Conservation (phyloP, 1,140 invertebrate species). For the Lepidurus arcticus region DNA sequence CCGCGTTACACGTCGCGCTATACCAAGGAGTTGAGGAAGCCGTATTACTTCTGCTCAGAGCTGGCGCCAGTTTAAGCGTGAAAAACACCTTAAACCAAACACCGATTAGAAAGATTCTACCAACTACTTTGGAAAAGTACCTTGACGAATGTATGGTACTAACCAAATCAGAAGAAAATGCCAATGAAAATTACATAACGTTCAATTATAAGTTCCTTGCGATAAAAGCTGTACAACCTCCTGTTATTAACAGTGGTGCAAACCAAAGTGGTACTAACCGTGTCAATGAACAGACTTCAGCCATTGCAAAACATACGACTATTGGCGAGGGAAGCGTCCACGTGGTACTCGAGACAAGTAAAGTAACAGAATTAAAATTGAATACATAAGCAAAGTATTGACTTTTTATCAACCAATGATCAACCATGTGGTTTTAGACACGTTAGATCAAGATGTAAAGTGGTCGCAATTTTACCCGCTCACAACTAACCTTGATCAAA, state of each 20-base stretch:
- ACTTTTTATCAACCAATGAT: too few species aligned
- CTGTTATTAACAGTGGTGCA: not conserved
- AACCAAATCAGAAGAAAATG: constrained; percentile 54
- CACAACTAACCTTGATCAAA: too few species aligned
- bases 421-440: too few species aligned
- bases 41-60: constrained; percentile 54
- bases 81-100: constrained; percentile 59
- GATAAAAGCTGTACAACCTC: constrained; percentile 45
- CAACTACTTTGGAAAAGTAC: constrained; percentile 58
- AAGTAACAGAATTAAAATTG: too few species aligned
- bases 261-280: too few species aligned
- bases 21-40: constrained; percentile 44
- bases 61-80: constrained; percentile 64
- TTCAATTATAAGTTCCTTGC: constrained; percentile 66
- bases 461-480: too few species aligned
- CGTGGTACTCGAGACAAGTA: too few species aligned
- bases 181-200: constrained; percentile 60
- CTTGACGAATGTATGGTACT: constrained; percentile 59
- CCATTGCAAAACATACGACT: constrained; percentile 23
- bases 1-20: constrained; percentile 73
- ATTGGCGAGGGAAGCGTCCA: not conserved
- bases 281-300: not conserved
- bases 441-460: too few species aligned
- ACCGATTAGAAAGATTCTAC: constrained; percentile 61
- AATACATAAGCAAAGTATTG: too few species aligned